Evolutionary conservation across 53 echinoderm and acorn worm species (phyloP), one percentile per base, ranked within the genome.

Genomic region (Actinopyga echinites): DNA sequence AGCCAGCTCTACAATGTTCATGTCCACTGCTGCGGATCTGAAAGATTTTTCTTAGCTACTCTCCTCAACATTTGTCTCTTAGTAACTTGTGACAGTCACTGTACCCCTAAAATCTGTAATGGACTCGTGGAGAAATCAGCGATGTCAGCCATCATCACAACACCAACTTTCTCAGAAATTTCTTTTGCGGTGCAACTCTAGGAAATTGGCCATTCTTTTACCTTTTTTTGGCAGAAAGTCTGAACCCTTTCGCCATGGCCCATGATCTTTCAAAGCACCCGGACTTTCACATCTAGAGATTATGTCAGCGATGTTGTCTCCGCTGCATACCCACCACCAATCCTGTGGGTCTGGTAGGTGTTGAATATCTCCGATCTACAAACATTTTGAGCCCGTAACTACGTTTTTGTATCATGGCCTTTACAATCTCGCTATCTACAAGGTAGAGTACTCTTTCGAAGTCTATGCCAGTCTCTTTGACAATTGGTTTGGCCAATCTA

Each of bases 321-420:
- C 81, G 2, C 87, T 81, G 32, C 26, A 53, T 15, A 32, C 43
- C 87, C 79, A 86, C 87, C 81, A 81, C 69, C 69, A 83, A 23
- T 86, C 81, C 19, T 55, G 53, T 26, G 87, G 87, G 11, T 87
- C 73, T 6, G 82, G 55, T 9, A 43, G 36, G 30, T 69, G 58
- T 31, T 69, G 87, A 15, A 87, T 87, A 12, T 87, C 69, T 15
- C 82, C 82, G 71, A 87, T 82, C 87, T 21, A 34, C 82, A n/a
- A 87, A 82, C n/a, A 82, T 87, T 60, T 87, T 81, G 63, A 87
- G 69, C 82, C n/a, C n/a, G n/a, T n/a, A n/a, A n/a, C n/a, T n/a
- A n/a, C n/a, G n/a, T n/a, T n/a, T n/a, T n/a, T n/a, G 87, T 21
- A 87, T 82, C 82, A 82, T 87, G 4, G 82, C 54, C 38, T 82